These are phyloP conservation scores for Epinephelus awoara DNA, from an alignment of 2,797 vertebrate genomes.

Conservation along the genomic window DNA sequence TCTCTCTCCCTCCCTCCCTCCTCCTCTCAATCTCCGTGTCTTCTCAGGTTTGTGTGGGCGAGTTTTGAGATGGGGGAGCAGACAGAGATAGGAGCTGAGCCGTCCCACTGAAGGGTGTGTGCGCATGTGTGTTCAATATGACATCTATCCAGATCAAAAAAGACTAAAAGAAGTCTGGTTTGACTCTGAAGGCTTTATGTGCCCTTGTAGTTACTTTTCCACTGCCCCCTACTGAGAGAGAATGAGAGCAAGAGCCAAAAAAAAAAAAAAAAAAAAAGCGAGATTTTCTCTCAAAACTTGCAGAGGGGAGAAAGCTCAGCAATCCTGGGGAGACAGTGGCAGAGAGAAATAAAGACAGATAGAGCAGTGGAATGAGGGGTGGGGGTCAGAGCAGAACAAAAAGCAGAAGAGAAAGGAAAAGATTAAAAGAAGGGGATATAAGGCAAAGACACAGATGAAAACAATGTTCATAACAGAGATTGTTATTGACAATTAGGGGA, in stretches of 20 bases:
- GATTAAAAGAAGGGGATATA: slow-evolving; percentile 12
- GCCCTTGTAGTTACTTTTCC: slow-evolving; percentile 79
- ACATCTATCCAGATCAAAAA: slow-evolving; percentile 75
- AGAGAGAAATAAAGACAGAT: slow-evolving; percentile 59
- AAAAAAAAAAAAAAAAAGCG: slow-evolving; percentile 44
- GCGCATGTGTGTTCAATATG: slow-evolving; percentile 68
- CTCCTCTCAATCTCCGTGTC: slow-evolving; percentile 49
- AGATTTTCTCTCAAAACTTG: slow-evolving; percentile 66
- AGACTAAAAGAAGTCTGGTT: slow-evolving; percentile 76
- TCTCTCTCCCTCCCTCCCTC: slow-evolving; percentile 38
- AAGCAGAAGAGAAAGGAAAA: slow-evolving; percentile 25
- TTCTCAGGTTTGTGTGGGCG: slow-evolving; percentile 69
- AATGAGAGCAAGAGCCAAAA: slow-evolving; percentile 58
- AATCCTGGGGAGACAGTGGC: slow-evolving; percentile 60
- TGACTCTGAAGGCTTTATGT: slow-evolving; percentile 76
- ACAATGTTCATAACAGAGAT: slow-evolving; percentile 41
- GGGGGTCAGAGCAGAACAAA: slow-evolving; percentile 43
- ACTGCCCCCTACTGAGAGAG: slow-evolving; percentile 74
- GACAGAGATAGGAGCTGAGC: slow-evolving; percentile 58
- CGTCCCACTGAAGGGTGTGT: slow-evolving; percentile 58
- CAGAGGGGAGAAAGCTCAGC: slow-evolving; percentile 63
- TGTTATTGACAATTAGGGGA: slow-evolving; percentile 71
- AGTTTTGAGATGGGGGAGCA: slow-evolving; percentile 62
- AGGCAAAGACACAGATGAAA: slow-evolving; percentile 39
- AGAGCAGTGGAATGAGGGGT: slow-evolving; percentile 11